Conservation (phyloP, 2,113 vertebrate genomes). For the Mellivora capensis region DNA sequence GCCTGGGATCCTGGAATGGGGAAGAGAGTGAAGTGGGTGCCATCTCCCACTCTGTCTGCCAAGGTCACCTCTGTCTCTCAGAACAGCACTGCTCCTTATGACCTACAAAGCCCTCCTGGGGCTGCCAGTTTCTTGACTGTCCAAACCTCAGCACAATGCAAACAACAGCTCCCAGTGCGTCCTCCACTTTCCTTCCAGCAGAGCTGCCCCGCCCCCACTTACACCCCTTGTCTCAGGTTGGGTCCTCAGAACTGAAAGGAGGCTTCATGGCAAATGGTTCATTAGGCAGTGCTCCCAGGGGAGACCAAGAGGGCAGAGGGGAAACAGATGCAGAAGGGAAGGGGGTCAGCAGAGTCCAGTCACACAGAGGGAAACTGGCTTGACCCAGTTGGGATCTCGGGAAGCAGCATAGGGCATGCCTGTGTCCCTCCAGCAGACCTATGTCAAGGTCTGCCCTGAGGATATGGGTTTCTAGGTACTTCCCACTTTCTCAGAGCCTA, state of each 20-base stretch:
- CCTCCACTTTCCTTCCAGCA: neutral
- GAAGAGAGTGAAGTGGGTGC: neutral
- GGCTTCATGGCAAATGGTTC: neutral
- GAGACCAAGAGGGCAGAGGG: neutral
- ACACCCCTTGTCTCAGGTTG: neutral
- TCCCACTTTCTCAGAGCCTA: neutral
- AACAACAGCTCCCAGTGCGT: neutral
- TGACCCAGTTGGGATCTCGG: fast-evolving
- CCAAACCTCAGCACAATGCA: neutral
- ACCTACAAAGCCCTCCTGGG: too few species aligned
- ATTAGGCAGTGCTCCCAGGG: neutral
- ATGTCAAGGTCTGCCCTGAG: neutral
- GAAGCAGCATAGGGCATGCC: too few species aligned
- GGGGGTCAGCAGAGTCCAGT: neutral
- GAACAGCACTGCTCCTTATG: neutral
- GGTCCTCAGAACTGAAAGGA: neutral
- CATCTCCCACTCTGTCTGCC: neutral
- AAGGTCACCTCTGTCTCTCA: neutral
- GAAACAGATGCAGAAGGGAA: too few species aligned
- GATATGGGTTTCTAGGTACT: neutral
- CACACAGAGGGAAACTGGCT: neutral
- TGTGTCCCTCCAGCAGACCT: neutral
- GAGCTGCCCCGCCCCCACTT: neutral
- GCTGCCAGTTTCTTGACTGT: too few species aligned
- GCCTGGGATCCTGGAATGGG: neutral